These are phyloP conservation scores for Oryzias javanicus DNA, from an alignment of 2,113 vertebrate species.

Conservation along the genomic window DNA sequence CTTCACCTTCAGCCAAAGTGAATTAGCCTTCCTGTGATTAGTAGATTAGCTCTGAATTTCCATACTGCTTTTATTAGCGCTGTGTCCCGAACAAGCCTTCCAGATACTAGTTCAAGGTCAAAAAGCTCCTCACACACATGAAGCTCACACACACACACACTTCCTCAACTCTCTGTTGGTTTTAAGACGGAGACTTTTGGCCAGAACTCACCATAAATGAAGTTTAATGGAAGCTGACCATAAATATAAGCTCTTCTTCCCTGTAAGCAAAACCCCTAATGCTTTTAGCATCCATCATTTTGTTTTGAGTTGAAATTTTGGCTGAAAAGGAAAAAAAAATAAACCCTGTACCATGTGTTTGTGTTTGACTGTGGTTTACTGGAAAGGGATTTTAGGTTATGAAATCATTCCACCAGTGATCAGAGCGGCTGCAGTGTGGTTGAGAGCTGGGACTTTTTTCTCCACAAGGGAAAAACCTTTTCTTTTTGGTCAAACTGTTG, in stretches of 20 bases:
- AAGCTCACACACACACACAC: not conserved
- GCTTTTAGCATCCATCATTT: conserved; percentile 34
- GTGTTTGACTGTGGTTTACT: conserved; percentile 11
- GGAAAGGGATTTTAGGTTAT: conserved; percentile 43
- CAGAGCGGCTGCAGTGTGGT: conserved; percentile 14
- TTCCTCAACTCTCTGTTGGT: conserved; percentile 17
- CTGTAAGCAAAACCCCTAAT: conserved; percentile 29
- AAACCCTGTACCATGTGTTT: not conserved
- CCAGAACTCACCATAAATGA: conserved; percentile 24
- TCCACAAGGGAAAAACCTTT: conserved; percentile 21
- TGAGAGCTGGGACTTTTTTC: conserved; percentile 22
- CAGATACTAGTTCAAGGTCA: conserved; percentile 67
- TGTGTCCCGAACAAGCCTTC: conserved; percentile 33
- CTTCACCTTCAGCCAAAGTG: conserved; percentile 60
- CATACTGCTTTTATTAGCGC: conserved; percentile 68
- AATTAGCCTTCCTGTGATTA: conserved; percentile 63
- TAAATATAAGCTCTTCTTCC: conserved; percentile 28
- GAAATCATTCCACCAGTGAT: conserved; percentile 52
- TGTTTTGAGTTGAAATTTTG: conserved; percentile 27
- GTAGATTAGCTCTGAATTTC: conserved; percentile 65
- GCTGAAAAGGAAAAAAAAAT: not conserved
- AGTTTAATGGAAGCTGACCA: conserved; percentile 62
- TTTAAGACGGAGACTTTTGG: conserved; percentile 26
- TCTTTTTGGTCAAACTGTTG: not conserved
- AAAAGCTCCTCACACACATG: conserved; percentile 27